Evolutionary conservation across 2,113 vertebrate genomes (phyloP), one percentile per base, ranked within the genome.

Genomic region (Cariama cristata): DNA sequence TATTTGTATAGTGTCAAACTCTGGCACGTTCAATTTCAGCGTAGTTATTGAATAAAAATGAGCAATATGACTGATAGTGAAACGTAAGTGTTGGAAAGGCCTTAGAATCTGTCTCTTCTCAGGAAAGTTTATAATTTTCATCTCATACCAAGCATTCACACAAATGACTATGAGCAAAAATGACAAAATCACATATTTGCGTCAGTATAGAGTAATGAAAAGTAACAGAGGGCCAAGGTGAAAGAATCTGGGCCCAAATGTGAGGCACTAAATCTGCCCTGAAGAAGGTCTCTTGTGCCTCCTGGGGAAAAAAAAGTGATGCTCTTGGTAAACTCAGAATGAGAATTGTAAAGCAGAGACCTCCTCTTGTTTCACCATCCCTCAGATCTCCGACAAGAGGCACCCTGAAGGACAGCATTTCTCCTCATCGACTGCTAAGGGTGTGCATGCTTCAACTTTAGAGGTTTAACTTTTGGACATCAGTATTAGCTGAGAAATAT

Each of bases 1-100:
- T 98, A 97, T 95, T 97, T 95, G 90, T 79, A 72, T 12, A 97
- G 94, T 84, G 95, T 96, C 93, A 94, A 75, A 94, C 52, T 90
- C 72, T 95, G 79, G 62, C 79, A 96, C 92, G 38, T 79, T 83
- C 60, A n/a, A 23, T 95, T 95, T 94, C 71, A 63, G 72, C 7
- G 24, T 68, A 86, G 74, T 85, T 95, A 86, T 38, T 94, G 32
- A 92, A 84, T 90, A 68, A 96, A 97, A 96, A 94, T 60, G 58
- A 92, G 72, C 38, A 93, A 38, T 73, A 86, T 59, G 92, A 79
- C 63, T 64, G 75, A 92, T 68, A 86, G 90, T 40, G 67, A 94
- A 97, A 72, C 53, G 17, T 63, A 79, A 97, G 53, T 79, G 33
- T 68, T 94, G 76, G 66, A 85, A 94, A 90, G 20, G 26, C 33